Conservation (phyloP, 2,888 invertebrate genomes). For the Taenaris catops region DNA sequence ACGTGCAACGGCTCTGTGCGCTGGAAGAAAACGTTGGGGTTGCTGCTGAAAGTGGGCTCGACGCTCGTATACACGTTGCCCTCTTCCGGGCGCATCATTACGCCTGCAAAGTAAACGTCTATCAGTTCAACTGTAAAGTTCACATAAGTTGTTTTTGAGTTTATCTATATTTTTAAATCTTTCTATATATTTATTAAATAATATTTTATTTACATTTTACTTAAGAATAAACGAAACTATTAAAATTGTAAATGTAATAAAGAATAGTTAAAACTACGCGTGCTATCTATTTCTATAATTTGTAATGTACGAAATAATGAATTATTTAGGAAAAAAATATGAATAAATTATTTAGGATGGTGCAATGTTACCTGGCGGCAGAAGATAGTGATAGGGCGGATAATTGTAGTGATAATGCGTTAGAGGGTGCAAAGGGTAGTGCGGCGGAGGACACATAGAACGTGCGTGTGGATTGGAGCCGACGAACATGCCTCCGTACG, state of each 20-base stretch:
- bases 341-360: constrained; percentile 23
- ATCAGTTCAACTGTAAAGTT: constrained; percentile 1
- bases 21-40: constrained; percentile 95
- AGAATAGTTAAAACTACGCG: no score
- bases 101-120: constrained; percentile 69
- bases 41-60: constrained; percentile 92
- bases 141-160: no score
- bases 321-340: no score
- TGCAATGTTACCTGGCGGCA: constrained; percentile 68
- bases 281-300: no score
- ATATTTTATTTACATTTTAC: no score
- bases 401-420: constrained; percentile 74
- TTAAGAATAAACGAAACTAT: no score
- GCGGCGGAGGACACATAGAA: constrained; percentile 67
- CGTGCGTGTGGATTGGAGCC: constrained; percentile 71
- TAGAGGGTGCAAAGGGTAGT: constrained; percentile 71
- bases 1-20: constrained; percentile 90
- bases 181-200: no score
- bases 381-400: constrained; percentile 66
- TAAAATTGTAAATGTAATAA: no score
- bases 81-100: constrained; percentile 90
- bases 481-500: constrained; percentile 64
- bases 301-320: no score
- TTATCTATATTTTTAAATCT: no score
- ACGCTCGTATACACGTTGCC: constrained; percentile 91